Evolutionary conservation across 2,888 invertebrate species (phyloP).

Genomic region (Amphipyra berbera): DNA sequence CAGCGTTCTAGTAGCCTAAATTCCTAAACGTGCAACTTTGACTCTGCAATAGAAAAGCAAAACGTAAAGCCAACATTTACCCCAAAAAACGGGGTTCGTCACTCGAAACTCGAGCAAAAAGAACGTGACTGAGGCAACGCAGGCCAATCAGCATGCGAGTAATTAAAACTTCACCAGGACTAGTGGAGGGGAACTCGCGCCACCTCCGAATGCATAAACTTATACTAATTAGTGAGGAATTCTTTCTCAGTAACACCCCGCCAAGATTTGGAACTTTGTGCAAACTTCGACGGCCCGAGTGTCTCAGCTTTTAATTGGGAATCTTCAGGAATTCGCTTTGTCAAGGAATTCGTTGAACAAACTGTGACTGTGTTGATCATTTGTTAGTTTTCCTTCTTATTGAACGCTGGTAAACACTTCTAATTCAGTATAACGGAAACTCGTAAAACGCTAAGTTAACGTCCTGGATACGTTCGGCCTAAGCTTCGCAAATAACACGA

Average conservation of each 20-base stretch:
- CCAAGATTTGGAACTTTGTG: conserved; percentile 85
- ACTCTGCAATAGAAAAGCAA: conserved; percentile 25
- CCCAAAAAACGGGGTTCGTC: conserved; percentile 29
- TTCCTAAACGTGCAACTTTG: conserved; percentile 11
- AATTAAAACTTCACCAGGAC: conserved; percentile 84
- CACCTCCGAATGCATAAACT: conserved; percentile 86
- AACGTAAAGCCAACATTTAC: conserved; percentile 20
- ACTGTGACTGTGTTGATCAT: conserved; percentile 76
- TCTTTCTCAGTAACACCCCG: conserved; percentile 81
- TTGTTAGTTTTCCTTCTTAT: conserved; percentile 52
- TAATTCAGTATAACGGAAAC: conserved; percentile 51
- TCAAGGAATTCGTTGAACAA: conserved; percentile 81
- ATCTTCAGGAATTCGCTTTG: conserved; percentile 86
- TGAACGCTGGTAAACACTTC: conserved; percentile 57
- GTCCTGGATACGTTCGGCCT: conserved; percentile 35
- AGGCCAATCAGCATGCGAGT: conserved; percentile 69
- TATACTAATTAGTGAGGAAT: conserved; percentile 87
- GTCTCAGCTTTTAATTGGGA: conserved; percentile 88
- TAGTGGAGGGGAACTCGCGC: conserved; percentile 66
- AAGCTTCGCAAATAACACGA: conserved; percentile 46
- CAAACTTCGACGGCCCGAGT: conserved; percentile 80
- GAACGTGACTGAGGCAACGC: conserved; percentile 76
- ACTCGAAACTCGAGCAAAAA: conserved; percentile 62
- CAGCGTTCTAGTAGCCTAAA: conserved; percentile 3
- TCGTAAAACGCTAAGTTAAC: conserved; percentile 52